These are phyloP conservation scores for Circaetus cinerascens DNA, from an alignment of 2,113 vertebrate species.

Conservation along the genomic window DNA sequence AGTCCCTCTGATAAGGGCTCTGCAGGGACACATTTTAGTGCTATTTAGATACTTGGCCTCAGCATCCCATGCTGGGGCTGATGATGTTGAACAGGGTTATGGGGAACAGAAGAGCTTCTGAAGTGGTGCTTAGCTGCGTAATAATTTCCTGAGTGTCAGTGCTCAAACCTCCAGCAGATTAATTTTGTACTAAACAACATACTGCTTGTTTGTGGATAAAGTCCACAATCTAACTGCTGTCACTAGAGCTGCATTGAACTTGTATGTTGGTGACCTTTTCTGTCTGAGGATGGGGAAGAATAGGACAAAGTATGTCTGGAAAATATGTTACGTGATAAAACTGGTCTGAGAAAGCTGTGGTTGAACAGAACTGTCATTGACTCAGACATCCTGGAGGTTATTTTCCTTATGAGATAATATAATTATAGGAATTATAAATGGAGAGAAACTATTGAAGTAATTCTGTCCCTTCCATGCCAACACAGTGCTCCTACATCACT, in stretches of 20 bases:
- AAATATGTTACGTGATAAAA: background rate
- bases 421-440: background rate
- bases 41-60: background rate
- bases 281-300: background rate
- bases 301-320: background rate
- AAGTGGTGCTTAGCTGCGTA: background rate
- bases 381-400: background rate
- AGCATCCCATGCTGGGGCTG: background rate
- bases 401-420: background rate
- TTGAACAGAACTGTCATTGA: background rate
- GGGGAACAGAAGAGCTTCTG: background rate
- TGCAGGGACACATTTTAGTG: background rate
- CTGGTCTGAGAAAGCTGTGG: background rate
- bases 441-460: background rate
- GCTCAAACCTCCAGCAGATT: background rate
- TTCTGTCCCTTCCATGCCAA: background rate
- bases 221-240: fast-evolving
- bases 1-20: background rate
- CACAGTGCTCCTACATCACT: background rate
- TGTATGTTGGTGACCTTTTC: background rate
- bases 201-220: background rate
- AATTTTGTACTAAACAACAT: background rate
- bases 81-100: background rate
- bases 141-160: background rate
- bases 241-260: background rate